Evolutionary conservation across 23 tunicate genomes (phyloP), one percentile per base, ranked within the genome.

Genomic region (Halocynthia aurantium): DNA sequence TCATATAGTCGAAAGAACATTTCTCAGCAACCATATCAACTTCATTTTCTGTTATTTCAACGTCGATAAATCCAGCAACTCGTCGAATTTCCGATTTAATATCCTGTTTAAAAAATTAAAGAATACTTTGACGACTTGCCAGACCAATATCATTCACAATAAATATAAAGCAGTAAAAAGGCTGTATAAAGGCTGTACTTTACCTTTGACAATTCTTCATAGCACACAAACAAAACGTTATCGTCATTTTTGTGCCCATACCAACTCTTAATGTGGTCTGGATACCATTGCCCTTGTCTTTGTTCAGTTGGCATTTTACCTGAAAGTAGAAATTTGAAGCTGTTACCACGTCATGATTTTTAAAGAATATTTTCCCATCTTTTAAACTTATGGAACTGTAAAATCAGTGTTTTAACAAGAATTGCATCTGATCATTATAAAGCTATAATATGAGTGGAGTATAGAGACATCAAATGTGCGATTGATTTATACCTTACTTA

Each of bases 121-220:
- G n/a, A n/a, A n/a, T n/a, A 31, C 44, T 31, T 31, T 31, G 44
- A 31, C 44, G 4, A 31, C 44, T 31, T 31, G 44, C 44, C 44
- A 0, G 44, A 31, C 4, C 44, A 31, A 31, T 31, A 31, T 31
- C 44, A 31, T 31, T 31, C 44, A 31, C 44, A 31, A 31, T 31
- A 4, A 31, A 31, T 31, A 31, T 31, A 31, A 31, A 31, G 44
- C 44, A 31, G 4, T 31, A 31, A 31, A 31, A 31, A 31, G 4
- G 1, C 1, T 60, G 2, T n/a, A 60, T 4, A 15, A 15, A 18
- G 64, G 9, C 58, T 71, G 1, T 15, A 44, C 9, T 54, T 69
- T 51, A 81, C 85, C 70, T 81, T 81, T n/a, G 76, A 52, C 57
- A 81, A 57, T 49, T 81, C 85, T 81, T 81, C 85, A 50, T 70